Percentiles rank a stretch among this genome's conserved stretches.
Evolutionary conservation across 2,888 invertebrate species (phyloP).

Genomic region (Eulithis prunata): DNA sequence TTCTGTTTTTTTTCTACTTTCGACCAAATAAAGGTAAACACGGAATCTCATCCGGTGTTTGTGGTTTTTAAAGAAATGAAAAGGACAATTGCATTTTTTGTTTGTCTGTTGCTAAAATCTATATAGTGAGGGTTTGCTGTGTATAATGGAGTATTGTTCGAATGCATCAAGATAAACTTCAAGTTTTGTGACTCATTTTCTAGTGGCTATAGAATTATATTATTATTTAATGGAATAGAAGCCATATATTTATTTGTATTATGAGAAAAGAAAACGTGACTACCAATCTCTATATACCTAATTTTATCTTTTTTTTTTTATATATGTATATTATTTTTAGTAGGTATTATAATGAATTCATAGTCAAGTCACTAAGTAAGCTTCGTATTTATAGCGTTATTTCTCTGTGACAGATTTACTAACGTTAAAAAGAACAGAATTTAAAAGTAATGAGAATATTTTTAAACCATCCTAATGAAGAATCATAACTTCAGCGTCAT

Average conservation of each 20-base stretch:
- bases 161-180: constrained; percentile 32
- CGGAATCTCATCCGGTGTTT: constrained; percentile 71
- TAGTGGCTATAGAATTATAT: too few relatives aligned
- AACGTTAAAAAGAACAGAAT: neutral
- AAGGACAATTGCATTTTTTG: constrained; percentile 46
- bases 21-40: constrained; percentile 73
- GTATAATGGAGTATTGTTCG: constrained; percentile 31
- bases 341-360: too few relatives aligned
- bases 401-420: neutral
- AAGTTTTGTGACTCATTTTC: constrained; percentile 24
- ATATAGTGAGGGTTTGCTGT: constrained; percentile 20
- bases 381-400: neutral
- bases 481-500: constrained; percentile 35
- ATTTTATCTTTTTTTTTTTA: too few relatives aligned
- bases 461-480: constrained; percentile 18
- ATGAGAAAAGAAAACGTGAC: too few relatives aligned
- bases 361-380: too few relatives aligned
- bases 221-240: too few relatives aligned
- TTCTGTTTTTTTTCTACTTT: constrained; percentile 64
- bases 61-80: constrained; percentile 43
- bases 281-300: too few relatives aligned
- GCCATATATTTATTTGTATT: too few relatives aligned
- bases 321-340: too few relatives aligned
- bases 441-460: constrained; percentile 4
- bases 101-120: constrained; percentile 40